These are phyloP conservation scores for Eupithecia insigniata DNA, from an alignment of 2,888 invertebrate genomes.

Conservation along the genomic window DNA sequence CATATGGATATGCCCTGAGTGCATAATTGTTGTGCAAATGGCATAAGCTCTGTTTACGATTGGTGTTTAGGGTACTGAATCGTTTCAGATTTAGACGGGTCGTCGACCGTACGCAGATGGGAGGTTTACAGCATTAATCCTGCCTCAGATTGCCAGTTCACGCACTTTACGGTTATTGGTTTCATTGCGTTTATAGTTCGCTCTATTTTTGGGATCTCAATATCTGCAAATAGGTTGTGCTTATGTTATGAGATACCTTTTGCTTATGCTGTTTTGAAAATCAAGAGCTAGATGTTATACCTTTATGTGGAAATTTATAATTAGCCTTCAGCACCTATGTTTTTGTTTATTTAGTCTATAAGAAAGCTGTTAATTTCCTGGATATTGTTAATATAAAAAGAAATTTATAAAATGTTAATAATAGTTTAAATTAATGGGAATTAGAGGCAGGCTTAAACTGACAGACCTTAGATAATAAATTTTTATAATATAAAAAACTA, in stretches of 20 bases:
- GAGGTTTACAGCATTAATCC: constrained; percentile 66
- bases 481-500: no score
- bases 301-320: no score
- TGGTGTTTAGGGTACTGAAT: constrained; percentile 22
- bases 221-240: constrained; percentile 44
- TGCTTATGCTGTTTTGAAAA: background rate
- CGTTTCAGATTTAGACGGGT: constrained; percentile 48
- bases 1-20: constrained; percentile 10
- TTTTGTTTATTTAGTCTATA: no score
- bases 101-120: constrained; percentile 60
- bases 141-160: constrained; percentile 63
- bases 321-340: no score
- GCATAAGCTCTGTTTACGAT: constrained; percentile 51
- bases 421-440: background rate
- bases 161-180: constrained; percentile 66
- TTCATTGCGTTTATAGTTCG: constrained; percentile 66
- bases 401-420: no score
- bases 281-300: background rate
- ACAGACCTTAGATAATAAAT: background rate
- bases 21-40: constrained; percentile 36
- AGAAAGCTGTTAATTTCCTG: no score
- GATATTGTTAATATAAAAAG: no score
- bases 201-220: constrained; percentile 48
- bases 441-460: background rate
- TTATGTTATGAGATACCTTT: background rate